These are phyloP conservation scores for Trachelus tabidus DNA, from an alignment of 2,888 invertebrate species.

Conservation along the genomic window DNA sequence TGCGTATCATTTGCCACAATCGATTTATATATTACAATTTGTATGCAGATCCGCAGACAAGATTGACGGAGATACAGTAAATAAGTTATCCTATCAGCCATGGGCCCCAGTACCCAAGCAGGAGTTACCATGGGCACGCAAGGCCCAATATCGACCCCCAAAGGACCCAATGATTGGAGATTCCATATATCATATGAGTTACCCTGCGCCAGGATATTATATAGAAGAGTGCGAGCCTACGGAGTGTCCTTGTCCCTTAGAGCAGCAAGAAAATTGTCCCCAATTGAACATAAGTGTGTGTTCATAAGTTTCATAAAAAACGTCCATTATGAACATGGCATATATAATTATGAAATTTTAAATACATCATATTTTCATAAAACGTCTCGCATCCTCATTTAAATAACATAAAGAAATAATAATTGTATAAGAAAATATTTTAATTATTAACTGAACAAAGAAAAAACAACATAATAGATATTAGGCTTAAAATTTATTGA, in stretches of 20 bases:
- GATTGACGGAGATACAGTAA: conserved; percentile 56
- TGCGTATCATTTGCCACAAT: not conserved
- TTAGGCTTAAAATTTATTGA: conserved; percentile 41
- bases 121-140: conserved; percentile 53
- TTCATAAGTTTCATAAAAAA: not conserved
- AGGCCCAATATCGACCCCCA: conserved; percentile 47
- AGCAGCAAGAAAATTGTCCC: not conserved
- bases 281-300: not conserved
- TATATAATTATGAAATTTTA: not conserved
- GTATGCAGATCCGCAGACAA: conserved; percentile 47
- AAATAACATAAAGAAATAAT: not conserved
- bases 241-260: conserved; percentile 13
- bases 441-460: not conserved
- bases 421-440: not conserved
- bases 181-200: conserved; percentile 59
- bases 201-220: conserved; percentile 57
- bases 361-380: not conserved
- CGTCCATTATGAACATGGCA: not conserved
- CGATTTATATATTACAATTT: not conserved
- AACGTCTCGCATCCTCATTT: not conserved
- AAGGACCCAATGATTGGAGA: conserved; percentile 48
- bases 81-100: conserved; percentile 58
- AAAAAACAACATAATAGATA: not conserved
- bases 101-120: conserved; percentile 51
- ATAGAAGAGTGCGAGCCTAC: conserved; percentile 40